A percentile compares a stretch with the other conserved stretches of the same genome.
Conservation (phyloP, 2,888 invertebrate species). For the Tipula vernalis region DNA sequence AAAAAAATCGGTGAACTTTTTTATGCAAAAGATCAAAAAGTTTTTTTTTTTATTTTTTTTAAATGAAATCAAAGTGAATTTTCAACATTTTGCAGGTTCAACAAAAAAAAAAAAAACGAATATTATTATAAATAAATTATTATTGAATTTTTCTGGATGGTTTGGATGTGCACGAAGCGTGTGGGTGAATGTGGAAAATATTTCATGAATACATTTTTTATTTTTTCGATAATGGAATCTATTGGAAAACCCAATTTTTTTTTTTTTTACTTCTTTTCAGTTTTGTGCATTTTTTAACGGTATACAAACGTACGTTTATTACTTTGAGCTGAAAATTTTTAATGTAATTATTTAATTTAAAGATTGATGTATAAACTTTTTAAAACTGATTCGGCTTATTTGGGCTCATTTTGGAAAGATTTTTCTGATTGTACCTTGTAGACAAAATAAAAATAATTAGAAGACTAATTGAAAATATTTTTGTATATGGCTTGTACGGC, state of each 20-base stretch:
- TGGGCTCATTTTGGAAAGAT: too few species aligned
- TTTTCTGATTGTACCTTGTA: too few species aligned
- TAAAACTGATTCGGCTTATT: too few species aligned
- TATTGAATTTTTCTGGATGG: not conserved
- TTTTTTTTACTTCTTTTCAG: not conserved
- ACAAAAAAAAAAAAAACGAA: not conserved
- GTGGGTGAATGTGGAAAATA: not conserved
- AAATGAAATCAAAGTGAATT: not conserved
- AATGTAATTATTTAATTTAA: not conserved
- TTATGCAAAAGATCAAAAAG: not conserved
- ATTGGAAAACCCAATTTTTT: not conserved
- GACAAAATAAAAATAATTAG: too few species aligned
- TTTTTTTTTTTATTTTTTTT: not conserved
- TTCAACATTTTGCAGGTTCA: not conserved
- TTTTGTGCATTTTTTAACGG: not conserved
- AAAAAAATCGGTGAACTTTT: not conserved
- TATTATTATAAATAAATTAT: not conserved
- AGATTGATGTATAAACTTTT: too few species aligned
- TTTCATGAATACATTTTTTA: not conserved
- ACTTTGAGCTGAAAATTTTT: not conserved
- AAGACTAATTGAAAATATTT: too few species aligned
- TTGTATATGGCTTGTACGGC: too few species aligned
- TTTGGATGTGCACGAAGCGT: not conserved
- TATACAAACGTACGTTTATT: not conserved
- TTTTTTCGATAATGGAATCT: not conserved